A percentile compares a stretch with the other conserved stretches of the same genome.
phyloP scores from a whole-genome alignment of 2,113 vertebrate species.

The Anas platyrhynchos region DNA sequence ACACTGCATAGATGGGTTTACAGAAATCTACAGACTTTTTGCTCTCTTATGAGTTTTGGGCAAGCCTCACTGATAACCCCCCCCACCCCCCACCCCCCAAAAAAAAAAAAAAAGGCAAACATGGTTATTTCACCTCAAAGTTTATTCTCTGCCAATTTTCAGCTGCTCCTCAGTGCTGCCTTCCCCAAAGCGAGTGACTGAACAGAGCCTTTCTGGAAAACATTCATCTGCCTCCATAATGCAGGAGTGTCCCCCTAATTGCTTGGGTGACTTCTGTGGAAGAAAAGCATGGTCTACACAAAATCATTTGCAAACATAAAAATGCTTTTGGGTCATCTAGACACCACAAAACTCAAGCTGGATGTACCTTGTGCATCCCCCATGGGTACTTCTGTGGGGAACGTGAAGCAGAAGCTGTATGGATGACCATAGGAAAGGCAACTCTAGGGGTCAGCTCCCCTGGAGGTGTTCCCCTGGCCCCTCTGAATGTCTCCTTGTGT shows the following conservation, averaged over 20 bases:
- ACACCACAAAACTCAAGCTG: background rate
- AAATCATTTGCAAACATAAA: background rate
- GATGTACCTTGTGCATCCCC: background rate
- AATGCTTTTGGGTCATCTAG: accelerated
- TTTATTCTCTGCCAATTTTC: background rate
- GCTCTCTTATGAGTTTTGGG: background rate
- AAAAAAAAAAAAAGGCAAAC: background rate
- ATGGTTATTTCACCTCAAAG: background rate
- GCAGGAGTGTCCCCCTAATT: accelerated
- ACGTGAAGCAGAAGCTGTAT: accelerated
- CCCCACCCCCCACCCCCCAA: too few relatives aligned
- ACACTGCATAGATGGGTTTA: background rate
- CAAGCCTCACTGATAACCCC: background rate
- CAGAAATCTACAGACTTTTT: background rate
- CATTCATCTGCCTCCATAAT: background rate
- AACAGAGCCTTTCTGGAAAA: background rate
- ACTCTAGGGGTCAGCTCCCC: accelerated
- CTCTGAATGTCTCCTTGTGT: background rate
- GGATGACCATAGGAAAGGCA: background rate
- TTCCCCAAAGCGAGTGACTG: background rate
- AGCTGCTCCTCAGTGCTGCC: background rate
- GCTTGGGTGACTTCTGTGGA: background rate
- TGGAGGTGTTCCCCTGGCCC: background rate
- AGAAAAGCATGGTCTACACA: background rate
- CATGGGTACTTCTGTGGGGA: background rate